These are phyloP conservation scores for Ameiurus melas DNA, from an alignment of 2,113 vertebrate species.

Conservation along the genomic window DNA sequence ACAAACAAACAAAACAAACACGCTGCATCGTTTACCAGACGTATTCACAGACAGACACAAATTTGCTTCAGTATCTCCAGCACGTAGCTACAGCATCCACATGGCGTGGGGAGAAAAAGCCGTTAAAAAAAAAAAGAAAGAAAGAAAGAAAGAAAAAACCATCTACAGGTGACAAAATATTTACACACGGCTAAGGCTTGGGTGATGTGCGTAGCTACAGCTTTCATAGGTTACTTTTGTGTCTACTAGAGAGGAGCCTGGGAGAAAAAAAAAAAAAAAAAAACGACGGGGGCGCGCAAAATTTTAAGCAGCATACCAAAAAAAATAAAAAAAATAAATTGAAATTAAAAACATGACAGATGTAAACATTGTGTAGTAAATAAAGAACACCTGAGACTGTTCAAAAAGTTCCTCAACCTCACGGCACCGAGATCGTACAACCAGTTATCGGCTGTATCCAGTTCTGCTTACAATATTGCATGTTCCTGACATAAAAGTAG, in stretches of 20 bases:
- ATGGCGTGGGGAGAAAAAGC: neutral
- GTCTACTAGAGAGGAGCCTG: slow-evolving; percentile 37
- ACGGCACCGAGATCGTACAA: slow-evolving; percentile 19
- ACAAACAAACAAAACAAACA: neutral
- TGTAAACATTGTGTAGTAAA: slow-evolving; percentile 65
- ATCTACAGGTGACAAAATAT: slow-evolving; percentile 5
- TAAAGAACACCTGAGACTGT: slow-evolving; percentile 62
- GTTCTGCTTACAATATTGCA: slow-evolving; percentile 10
- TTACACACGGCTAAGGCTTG: neutral
- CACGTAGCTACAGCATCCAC: slow-evolving; percentile 46
- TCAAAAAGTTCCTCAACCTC: slow-evolving; percentile 37
- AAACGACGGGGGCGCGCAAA: neutral
- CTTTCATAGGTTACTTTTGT: slow-evolving; percentile 70
- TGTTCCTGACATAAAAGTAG: slow-evolving; percentile 10
- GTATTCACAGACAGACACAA: slow-evolving; percentile 49
- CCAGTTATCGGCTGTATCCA: slow-evolving; percentile 12
- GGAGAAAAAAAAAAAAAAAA: too few relatives aligned
- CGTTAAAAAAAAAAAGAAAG: too few relatives aligned
- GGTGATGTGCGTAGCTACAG: slow-evolving; percentile 54
- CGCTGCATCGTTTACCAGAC: neutral
- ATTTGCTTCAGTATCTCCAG: slow-evolving; percentile 63
- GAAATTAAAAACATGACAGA: slow-evolving; percentile 35
- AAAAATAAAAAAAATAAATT: neutral
- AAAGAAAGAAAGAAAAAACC: neutral
- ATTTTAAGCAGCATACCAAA: slow-evolving; percentile 17